Evolutionary conservation across 2,797 vertebrate species (phyloP), one percentile per base, ranked within the genome.

Genomic region (Clarias laeviceps): DNA sequence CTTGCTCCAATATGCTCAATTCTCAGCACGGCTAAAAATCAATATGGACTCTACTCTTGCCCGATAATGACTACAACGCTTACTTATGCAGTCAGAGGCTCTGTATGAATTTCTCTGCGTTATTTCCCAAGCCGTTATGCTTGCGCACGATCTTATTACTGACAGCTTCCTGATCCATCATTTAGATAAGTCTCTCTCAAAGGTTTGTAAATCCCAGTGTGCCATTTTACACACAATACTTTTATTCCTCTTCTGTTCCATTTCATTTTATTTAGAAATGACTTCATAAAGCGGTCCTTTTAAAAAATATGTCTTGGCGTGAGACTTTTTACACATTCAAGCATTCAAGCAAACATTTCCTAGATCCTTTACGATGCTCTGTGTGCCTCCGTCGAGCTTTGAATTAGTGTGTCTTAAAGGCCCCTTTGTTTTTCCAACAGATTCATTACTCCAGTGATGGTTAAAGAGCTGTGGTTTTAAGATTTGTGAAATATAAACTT

Each of bases 101-200:
- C 54, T 7, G 24, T 77, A 69, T 5, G 54, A 86, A 80, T 59
- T 45, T 40, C 76, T 24, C 65, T 69, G 17, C 54, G 4, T 81
- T 40, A 56, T 59, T 24, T 62, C n/a, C 66, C 78, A 4, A 65
- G 34, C 62, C 59, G 45, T 83, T 84, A 77, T 85, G 45, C 61
- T 54, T 27, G n/a, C 27, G 34, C 59, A 78, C 59, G 70, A 78
- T 82, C 73, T 32, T 61, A 54, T 85, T 83, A 89, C 72, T 77
- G 82, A 54, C 82, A 89, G 84, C 24, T 69, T 82, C 61, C 59
- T 80, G 34, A 82, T 87, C 76, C 83, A 83, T 86, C 68, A 83
- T 85, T 86, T 59, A 76, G 82, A 84, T 83, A 66, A 76, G 29
- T 79, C 57, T 9, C 29, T 22, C 56, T 79, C 32, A 62, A 61